Base-by-base conservation (phyloP, 2,888 invertebrate genomes). In the Entomobrya multifasciata region DNA sequence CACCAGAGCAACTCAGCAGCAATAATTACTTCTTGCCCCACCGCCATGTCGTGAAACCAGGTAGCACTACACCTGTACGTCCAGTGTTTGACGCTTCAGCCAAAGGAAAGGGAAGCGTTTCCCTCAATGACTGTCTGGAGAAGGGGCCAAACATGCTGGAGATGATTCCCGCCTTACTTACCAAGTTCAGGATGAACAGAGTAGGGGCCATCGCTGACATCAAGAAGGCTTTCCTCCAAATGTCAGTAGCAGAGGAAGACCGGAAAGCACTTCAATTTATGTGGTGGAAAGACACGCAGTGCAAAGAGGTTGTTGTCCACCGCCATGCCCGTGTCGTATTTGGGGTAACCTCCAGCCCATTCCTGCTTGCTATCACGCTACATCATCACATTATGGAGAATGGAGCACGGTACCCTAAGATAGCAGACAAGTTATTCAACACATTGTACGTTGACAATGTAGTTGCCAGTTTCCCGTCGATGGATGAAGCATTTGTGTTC, bases 41-140 rank as follows among this genome's bases (percentile, higher is more conserved):
- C 44, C 17, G 77, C 10, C 25, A 60, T 2, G 77, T 78, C 5
- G 60, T 22, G 13, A 78, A 78, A 25, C 20, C 17, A 13, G n/a
- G 22, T n/a, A 78, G 77, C 20, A 78, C 77, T 1, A 78, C 77
- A n/a, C 82, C 25, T 81, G 86, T 22, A 74, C 10, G 72, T 22
- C 72, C 72, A 25, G 72, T 72, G 1, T 72, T 72, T 15, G 17
- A 72, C 72, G 72, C 47, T 1, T 25, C 25, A 6, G 47, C 47
- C 1, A 49, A 22, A 25, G 1, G 13, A 15, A 47, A 49, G n/a
- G 17, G 8, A 13, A 5, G 4, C 4, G 4, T 25, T 8, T 72
- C 72, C 10, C 27, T 91, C 8, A 91, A 91, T 84, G 80, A 90
- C 11, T 91, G 90, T 77, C 62, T 91, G 25, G 87, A 87, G n/a